Evolutionary conservation across 2,113 vertebrate genomes (phyloP).

Genomic region (Solea senegalensis): DNA sequence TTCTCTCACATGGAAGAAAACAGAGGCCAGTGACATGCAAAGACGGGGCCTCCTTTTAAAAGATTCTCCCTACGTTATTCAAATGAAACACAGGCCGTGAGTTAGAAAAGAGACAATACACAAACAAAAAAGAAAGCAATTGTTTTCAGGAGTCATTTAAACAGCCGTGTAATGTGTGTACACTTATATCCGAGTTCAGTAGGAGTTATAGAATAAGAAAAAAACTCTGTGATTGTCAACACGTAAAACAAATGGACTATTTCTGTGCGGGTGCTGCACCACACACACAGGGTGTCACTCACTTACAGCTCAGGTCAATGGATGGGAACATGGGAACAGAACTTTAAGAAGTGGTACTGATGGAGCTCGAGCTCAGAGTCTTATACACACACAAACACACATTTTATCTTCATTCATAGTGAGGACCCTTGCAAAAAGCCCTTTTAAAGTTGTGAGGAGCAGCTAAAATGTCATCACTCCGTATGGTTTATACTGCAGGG

Average conservation of each 20-base stretch:
- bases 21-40: too few relatives aligned
- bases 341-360: constrained; percentile 49
- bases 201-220: constrained; percentile 35
- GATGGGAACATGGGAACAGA: constrained; percentile 46
- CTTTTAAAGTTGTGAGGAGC: too few relatives aligned
- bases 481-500: too few relatives aligned
- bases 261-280: constrained; percentile 35
- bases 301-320: constrained; percentile 59
- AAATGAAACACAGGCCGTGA: too few relatives aligned
- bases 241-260: constrained; percentile 69
- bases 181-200: constrained; percentile 30
- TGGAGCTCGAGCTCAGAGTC: constrained; percentile 42
- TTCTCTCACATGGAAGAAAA: too few relatives aligned
- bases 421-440: too few relatives aligned
- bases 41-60: too few relatives aligned
- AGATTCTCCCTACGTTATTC: too few relatives aligned
- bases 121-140: too few relatives aligned
- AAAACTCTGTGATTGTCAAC: constrained; percentile 66
- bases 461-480: too few relatives aligned
- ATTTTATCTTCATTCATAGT: too few relatives aligned
- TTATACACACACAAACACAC: constrained; percentile 4
- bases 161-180: constrained; percentile 19
- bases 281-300: constrained; percentile 67
- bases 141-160: not conserved
- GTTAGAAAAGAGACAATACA: too few relatives aligned